Percentiles rank a stretch among this genome's conserved stretches.
Evolutionary conservation across 2,888 invertebrate species (phyloP).

Genomic region (Dasysyrphus albostriatus): DNA sequence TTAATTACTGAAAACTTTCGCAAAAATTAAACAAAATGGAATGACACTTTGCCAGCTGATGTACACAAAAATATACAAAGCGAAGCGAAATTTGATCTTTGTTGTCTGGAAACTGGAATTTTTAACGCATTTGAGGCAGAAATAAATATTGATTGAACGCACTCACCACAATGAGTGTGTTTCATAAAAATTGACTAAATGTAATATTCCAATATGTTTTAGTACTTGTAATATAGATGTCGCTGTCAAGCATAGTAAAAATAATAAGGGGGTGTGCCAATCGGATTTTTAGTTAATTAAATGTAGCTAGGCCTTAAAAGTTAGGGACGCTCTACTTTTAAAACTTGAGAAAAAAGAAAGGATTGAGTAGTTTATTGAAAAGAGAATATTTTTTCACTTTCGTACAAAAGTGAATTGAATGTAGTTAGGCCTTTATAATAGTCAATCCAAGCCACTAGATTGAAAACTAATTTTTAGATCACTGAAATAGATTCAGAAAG

Average conservation of each 20-base stretch:
- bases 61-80: conserved; percentile 50
- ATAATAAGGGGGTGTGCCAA: too few relatives aligned
- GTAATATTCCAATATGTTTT: not conserved
- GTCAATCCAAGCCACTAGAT: too few relatives aligned
- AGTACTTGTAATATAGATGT: conserved; percentile 2
- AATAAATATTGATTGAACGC: conserved; percentile 58
- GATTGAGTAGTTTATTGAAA: too few relatives aligned
- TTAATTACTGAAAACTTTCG: conserved; percentile 14
- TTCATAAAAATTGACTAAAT: not conserved
- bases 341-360: too few relatives aligned
- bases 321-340: too few relatives aligned
- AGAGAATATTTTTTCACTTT: too few relatives aligned
- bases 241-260: not conserved
- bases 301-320: too few relatives aligned
- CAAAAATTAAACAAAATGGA: conserved; percentile 31
- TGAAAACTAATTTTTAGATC: too few relatives aligned
- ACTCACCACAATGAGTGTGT: not conserved
- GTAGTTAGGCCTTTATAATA: too few relatives aligned
- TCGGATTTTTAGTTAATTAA: too few relatives aligned
- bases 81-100: conserved; percentile 49
- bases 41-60: conserved; percentile 66
- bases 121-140: conserved; percentile 33
- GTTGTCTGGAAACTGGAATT: conserved; percentile 37
- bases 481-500: too few relatives aligned
- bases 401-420: too few relatives aligned